Percentiles rank a stretch among this genome's conserved stretches.
These are phyloP conservation scores for Leucoraja erinaceus DNA, from an alignment of 2,113 vertebrate genomes.

Conservation along the genomic window DNA sequence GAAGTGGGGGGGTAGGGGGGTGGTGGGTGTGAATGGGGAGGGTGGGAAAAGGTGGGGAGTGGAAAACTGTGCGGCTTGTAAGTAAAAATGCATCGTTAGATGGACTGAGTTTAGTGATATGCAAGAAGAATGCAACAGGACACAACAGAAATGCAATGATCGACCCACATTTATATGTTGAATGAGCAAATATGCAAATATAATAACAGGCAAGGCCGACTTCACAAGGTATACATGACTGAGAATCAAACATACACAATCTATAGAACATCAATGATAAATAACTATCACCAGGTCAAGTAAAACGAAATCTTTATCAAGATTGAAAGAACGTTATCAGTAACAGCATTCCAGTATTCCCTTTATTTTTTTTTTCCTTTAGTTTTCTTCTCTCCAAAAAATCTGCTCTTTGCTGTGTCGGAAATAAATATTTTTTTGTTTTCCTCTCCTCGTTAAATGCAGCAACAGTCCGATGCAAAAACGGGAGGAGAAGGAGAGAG, in stretches of 20 bases:
- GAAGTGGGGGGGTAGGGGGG: background rate
- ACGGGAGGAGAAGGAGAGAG: background rate
- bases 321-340: conserved; percentile 19
- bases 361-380: background rate
- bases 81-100: conserved; percentile 25
- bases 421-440: conserved; percentile 26
- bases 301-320: conserved; percentile 25
- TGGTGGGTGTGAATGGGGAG: background rate
- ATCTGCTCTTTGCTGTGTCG: background rate
- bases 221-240: conserved; percentile 19
- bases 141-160: conserved; percentile 29
- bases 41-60: background rate
- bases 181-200: conserved; percentile 33
- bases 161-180: conserved; percentile 33
- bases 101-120: conserved; percentile 33
- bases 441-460: background rate
- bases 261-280: conserved; percentile 34
- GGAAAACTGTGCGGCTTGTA: conserved; percentile 8
- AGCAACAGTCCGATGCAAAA: conserved; percentile 18
- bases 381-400: conserved; percentile 1
- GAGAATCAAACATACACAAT: conserved; percentile 26
- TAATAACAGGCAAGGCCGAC: background rate
- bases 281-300: conserved; percentile 30
- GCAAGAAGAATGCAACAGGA: conserved; percentile 30
- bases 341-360: conserved; percentile 35